phyloP scores from a whole-genome alignment of 2,888 invertebrate genomes.

The Neoscelio sp. region DNA sequence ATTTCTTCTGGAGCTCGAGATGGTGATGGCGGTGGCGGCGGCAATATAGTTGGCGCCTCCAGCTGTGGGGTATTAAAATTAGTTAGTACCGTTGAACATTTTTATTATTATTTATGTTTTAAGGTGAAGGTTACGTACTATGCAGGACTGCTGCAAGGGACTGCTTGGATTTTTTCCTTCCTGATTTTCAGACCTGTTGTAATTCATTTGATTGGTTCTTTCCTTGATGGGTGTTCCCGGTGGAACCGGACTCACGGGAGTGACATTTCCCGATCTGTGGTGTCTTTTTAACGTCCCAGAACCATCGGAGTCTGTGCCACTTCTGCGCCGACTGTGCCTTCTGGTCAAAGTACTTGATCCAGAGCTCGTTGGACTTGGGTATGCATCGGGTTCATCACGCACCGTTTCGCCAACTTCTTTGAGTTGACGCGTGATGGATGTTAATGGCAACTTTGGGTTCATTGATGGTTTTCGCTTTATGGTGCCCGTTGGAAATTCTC shows the following conservation, averaged over 20 bases:
- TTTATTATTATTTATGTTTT: constrained; percentile 39
- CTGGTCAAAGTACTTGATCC: constrained; percentile 85
- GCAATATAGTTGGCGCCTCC: constrained; percentile 85
- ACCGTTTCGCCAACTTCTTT: constrained; percentile 93
- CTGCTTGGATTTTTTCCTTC: constrained; percentile 81
- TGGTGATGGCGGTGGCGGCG: constrained; percentile 83
- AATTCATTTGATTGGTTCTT: constrained; percentile 83
- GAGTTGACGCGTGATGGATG: constrained; percentile 94
- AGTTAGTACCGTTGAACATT: background rate
- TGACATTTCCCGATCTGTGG: constrained; percentile 84
- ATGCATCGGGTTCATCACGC: constrained; percentile 84
- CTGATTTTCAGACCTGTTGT: constrained; percentile 76
- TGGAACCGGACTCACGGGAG: constrained; percentile 82
- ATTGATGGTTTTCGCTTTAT: constrained; percentile 96
- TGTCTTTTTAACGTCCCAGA: constrained; percentile 81
- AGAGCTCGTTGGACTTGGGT: constrained; percentile 82
- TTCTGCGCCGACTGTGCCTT: constrained; percentile 85
- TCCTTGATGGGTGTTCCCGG: constrained; percentile 84
- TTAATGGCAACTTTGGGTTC: constrained; percentile 95
- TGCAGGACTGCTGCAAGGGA: constrained; percentile 77
- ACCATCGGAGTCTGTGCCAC: constrained; percentile 84
- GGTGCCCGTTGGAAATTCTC: constrained; percentile 86
- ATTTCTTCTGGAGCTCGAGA: constrained; percentile 79
- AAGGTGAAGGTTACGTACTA: too few species aligned
- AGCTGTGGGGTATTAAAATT: constrained; percentile 80